Evolutionary conservation across 2,888 invertebrate genomes (phyloP), one percentile per base, ranked within the genome.

Genomic region (Amiota minor): DNA sequence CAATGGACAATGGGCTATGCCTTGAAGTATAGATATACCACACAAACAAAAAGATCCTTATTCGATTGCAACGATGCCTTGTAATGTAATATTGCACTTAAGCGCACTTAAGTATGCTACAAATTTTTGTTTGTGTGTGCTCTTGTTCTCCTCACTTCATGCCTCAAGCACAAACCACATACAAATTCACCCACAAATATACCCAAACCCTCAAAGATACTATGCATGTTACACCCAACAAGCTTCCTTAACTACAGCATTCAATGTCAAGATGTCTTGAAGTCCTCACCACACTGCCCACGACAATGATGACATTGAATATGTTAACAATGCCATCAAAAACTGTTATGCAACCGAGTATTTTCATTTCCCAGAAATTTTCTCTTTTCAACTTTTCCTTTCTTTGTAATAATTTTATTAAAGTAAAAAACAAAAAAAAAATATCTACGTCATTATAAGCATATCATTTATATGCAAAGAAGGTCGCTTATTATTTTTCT

Each of bases 71-170:
- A 35, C 6, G 35, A 16, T 16, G 14, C 14, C 53, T n/a, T 53
- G 53, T 53, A 53, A 53, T 53, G 14, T 59, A 59, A 59, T 59
- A 59, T 59, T 16, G 18, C 20, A 59, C 59, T 59, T 59, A 20
- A 20, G 59, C 59, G 59, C 59, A 59, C 59, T 59, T 18, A 59
- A 59, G 59, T 59, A 59, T 59, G 59, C 59, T 59, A 59, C 23
- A 59, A 59, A 18, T 18, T 59, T 59, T 59, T 18, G 12, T 35
- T 35, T 35, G 35, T 35, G 35, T 35, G 35, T 35, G 35, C 35
- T 35, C 35, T 35, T 23, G 23, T 23, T 23, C 3, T 23, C 23
- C 3, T 23, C 23, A 23, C 23, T 23, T 23, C 23, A 23, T 23
- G 23, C 23, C 23, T 3, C 23, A 23, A 1, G 3, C 3, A 23